Evolutionary conservation across 2,113 vertebrate species (phyloP).

Genomic region (Apaloderma vittatum): DNA sequence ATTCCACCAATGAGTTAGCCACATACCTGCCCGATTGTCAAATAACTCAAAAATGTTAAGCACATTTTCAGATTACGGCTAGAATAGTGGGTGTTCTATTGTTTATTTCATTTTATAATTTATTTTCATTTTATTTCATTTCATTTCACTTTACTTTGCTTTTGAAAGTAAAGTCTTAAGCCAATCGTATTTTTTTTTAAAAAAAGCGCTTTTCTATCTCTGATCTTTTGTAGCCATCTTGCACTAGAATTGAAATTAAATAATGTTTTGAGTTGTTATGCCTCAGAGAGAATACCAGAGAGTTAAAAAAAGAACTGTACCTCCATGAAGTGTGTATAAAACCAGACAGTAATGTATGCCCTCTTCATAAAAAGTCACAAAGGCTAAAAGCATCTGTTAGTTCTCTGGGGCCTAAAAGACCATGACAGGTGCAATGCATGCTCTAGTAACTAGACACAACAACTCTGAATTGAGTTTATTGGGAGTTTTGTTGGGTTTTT

Average conservation of each 20-base stretch:
- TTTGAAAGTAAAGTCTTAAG: background rate
- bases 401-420: background rate
- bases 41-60: background rate
- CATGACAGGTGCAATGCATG: background rate
- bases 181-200: background rate
- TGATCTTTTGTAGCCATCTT: background rate
- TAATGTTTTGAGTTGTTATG: background rate
- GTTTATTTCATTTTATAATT: background rate
- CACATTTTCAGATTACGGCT: background rate
- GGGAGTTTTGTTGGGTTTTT: background rate
- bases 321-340: background rate
- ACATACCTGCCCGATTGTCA: background rate
- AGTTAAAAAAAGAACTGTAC: background rate
- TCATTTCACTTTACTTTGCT: background rate
- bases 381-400: slow-evolving; percentile 19
- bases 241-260: background rate
- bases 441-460: background rate
- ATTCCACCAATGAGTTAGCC: background rate
- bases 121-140: background rate
- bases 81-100: background rate
- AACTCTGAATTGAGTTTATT: background rate
- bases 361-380: background rate
- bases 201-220: background rate
- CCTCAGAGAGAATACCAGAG: background rate
- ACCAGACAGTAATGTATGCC: slow-evolving; percentile 6